phyloP scores from a whole-genome alignment of 2,113 vertebrate genomes.

The Mirza zaza region DNA sequence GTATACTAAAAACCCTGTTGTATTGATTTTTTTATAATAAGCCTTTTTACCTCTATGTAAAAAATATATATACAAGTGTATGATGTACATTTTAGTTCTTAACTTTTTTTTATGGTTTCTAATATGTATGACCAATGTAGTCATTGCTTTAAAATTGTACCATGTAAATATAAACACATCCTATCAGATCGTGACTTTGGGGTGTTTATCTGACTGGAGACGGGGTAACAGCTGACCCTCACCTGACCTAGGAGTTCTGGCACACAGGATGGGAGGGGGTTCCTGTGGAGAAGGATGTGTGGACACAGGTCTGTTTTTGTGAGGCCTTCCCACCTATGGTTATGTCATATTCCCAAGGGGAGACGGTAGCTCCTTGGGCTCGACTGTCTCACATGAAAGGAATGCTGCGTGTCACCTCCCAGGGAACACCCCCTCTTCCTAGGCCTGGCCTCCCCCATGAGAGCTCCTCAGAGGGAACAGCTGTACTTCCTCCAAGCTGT shows the following conservation, averaged over 20 bases:
- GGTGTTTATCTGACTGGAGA: slow-evolving; percentile 31
- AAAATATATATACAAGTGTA: slow-evolving; percentile 97
- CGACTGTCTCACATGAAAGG: slow-evolving; percentile 61
- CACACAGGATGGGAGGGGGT: not conserved
- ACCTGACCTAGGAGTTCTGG: fast-evolving
- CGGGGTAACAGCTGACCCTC: fast-evolving
- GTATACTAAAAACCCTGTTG: slow-evolving; percentile 91
- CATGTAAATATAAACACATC: slow-evolving; percentile 94
- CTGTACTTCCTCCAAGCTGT: slow-evolving; percentile 57
- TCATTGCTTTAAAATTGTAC: slow-evolving; percentile 93
- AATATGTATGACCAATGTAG: slow-evolving; percentile 96
- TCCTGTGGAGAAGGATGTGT: not conserved
- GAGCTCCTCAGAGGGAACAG: slow-evolving; percentile 54
- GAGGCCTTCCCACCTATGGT: slow-evolving; percentile 41
- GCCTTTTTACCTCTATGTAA: slow-evolving; percentile 98
- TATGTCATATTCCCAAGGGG: slow-evolving; percentile 52
- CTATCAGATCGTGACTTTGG: slow-evolving; percentile 78
- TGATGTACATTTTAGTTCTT: slow-evolving; percentile 98
- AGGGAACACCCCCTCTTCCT: slow-evolving; percentile 40
- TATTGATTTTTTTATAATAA: slow-evolving; percentile 92
- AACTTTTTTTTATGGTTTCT: slow-evolving; percentile 96
- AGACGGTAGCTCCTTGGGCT: slow-evolving; percentile 25
- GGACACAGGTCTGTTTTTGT: not conserved
- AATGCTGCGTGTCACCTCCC: slow-evolving; percentile 33
- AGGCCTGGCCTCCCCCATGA: not conserved